Conservation (phyloP, 2,797 vertebrate species). For the Selene dorsalis region DNA sequence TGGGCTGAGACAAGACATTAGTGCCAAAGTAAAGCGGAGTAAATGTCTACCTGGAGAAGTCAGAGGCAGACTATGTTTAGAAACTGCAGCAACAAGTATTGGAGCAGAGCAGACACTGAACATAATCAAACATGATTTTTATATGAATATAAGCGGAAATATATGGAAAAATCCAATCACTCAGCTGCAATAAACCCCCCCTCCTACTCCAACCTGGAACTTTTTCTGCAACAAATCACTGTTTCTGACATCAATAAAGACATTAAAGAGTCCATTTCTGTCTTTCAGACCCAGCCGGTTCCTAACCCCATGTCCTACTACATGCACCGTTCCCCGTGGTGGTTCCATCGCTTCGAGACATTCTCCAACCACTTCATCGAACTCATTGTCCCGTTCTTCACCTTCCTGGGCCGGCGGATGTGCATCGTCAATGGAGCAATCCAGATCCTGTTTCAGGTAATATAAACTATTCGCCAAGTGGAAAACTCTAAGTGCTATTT, state of each 20-base stretch:
- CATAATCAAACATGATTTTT: not conserved
- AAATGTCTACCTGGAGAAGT: constrained; percentile 17
- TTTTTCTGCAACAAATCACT: not conserved
- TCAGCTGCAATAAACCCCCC: not conserved
- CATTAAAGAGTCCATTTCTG: not conserved
- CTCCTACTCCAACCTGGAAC: no score
- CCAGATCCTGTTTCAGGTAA: constrained; percentile 96
- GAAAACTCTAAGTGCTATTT: no score
- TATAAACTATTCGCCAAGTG: not conserved
- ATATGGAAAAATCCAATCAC: not conserved
- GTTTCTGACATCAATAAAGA: not conserved
- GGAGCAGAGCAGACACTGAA: not conserved
- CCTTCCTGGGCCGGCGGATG: constrained; percentile 90
- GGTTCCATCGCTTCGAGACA: constrained; percentile 92
- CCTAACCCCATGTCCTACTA: constrained; percentile 95
- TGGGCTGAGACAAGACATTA: not conserved
- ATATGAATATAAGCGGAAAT: not conserved
- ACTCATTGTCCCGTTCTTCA: constrained; percentile 90
- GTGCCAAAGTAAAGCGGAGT: constrained; percentile 51
- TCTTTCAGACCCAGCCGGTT: constrained; percentile 92
- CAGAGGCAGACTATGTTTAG: constrained; percentile 7
- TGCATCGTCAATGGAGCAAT: constrained; percentile 84
- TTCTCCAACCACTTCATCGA: constrained; percentile 92
- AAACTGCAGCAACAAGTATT: constrained; percentile 2
- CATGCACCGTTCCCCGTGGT: constrained; percentile 91